Evolutionary conservation across 2,797 vertebrate species (phyloP).

Genomic region (Bryconaethiops microstoma): DNA sequence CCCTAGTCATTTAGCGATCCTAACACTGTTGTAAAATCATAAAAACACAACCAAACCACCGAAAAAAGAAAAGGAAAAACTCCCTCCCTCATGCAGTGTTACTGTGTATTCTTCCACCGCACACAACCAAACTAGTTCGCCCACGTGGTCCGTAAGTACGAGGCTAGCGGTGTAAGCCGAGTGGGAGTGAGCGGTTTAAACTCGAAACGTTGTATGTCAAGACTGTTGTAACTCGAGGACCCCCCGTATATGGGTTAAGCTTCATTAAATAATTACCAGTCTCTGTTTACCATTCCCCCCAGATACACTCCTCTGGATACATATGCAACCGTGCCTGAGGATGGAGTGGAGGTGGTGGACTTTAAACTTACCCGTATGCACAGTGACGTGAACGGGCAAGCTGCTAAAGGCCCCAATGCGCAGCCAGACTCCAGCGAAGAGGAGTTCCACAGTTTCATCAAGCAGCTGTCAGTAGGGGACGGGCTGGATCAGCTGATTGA

Average conservation of each 20-base stretch:
- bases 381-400: conserved; percentile 69
- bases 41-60: too few relatives aligned
- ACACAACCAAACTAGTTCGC: too few relatives aligned
- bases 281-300: conserved; percentile 27
- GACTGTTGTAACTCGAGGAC: too few relatives aligned
- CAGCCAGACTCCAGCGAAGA: conserved; percentile 78
- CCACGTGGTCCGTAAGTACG: too few relatives aligned
- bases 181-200: too few relatives aligned
- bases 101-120: too few relatives aligned
- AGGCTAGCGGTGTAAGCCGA: too few relatives aligned
- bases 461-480: conserved; percentile 86
- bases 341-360: conserved; percentile 82
- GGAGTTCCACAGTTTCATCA: conserved; percentile 88
- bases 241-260: not conserved
- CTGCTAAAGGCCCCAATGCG: conserved; percentile 57
- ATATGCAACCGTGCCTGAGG: conserved; percentile 80
- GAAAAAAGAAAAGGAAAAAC: too few relatives aligned
- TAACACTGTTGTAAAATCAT: too few relatives aligned
- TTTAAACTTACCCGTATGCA: conserved; percentile 82
- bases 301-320: conserved; percentile 86
- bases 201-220: too few relatives aligned
- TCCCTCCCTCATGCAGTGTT: too few relatives aligned
- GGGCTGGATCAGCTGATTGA: conserved; percentile 85
- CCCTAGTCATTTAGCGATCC: too few relatives aligned
- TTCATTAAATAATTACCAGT: not conserved